Conservation (phyloP, 2,888 invertebrate species). For the Nomada fucata region DNA sequence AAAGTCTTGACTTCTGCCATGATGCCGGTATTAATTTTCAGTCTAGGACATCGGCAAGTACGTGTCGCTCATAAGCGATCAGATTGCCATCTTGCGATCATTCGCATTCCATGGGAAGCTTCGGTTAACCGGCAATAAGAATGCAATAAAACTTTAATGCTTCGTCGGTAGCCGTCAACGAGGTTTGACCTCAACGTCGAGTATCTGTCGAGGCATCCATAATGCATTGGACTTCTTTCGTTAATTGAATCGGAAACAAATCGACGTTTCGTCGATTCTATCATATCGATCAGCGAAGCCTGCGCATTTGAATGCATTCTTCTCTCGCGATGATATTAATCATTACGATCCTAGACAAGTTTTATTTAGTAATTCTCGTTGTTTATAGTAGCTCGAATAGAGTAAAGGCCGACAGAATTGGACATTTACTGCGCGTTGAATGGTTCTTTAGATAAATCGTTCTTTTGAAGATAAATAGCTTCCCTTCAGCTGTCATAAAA, state of each 20-base stretch:
- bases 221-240: constrained; percentile 74
- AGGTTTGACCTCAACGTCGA: constrained; percentile 55
- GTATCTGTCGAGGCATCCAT: constrained; percentile 71
- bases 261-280: constrained; percentile 59
- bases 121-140: constrained; percentile 77
- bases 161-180: constrained; percentile 59
- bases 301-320: background rate
- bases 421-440: too few relatives aligned
- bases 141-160: constrained; percentile 75
- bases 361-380: too few relatives aligned
- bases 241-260: constrained; percentile 76
- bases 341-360: too few relatives aligned
- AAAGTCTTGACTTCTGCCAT: constrained; percentile 48
- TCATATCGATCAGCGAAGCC: constrained; percentile 6
- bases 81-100: constrained; percentile 58
- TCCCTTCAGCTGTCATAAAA: too few relatives aligned
- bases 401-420: too few relatives aligned
- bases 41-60: constrained; percentile 26
- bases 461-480: too few relatives aligned
- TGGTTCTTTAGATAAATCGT: too few relatives aligned
- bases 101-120: constrained; percentile 73
- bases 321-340: too few relatives aligned
- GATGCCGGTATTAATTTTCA: constrained; percentile 44
- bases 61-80: constrained; percentile 46
- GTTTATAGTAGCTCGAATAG: too few relatives aligned